These are phyloP conservation scores for Xiphophorus couchianus DNA, from an alignment of 2,113 vertebrate genomes.

Conservation along the genomic window DNA sequence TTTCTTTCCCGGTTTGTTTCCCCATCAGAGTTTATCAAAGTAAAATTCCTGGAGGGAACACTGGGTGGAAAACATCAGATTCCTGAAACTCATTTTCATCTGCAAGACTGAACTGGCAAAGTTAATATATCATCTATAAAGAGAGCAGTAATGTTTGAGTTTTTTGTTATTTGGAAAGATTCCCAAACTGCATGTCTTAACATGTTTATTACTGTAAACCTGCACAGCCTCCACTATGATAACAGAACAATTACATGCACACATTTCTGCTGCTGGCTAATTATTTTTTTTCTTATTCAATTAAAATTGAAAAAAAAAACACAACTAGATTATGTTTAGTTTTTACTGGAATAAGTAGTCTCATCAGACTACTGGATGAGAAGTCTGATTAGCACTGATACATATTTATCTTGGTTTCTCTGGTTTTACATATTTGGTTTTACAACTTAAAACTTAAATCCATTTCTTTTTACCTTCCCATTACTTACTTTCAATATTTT, in stretches of 20 bases:
- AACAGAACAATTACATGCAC: constrained; percentile 58
- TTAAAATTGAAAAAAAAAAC: not conserved
- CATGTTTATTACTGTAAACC: not conserved
- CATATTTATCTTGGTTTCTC: not conserved
- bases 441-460: too few relatives aligned
- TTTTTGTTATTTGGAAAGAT: constrained; percentile 19
- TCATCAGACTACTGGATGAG: too few relatives aligned
- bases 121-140: constrained; percentile 6
- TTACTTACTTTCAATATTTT: too few relatives aligned
- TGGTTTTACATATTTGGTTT: too few relatives aligned
- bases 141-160: not conserved
- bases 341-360: not conserved
- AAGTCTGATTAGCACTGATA: not conserved
- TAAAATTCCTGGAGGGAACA: not conserved
- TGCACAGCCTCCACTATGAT: not conserved
- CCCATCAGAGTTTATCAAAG: not conserved
- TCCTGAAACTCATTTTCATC: not conserved
- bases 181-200: constrained; percentile 20
- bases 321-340: not conserved
- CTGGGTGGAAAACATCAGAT: not conserved
- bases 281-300: not conserved
- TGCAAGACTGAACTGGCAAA: constrained; percentile 29
- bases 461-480: too few relatives aligned
- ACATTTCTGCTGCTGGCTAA: constrained; percentile 61
- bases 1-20: not conserved